A percentile compares a stretch with the other conserved stretches of the same genome.
Evolutionary conservation across 2,888 invertebrate species (phyloP).

Genomic region (Euzophera pinguis): DNA sequence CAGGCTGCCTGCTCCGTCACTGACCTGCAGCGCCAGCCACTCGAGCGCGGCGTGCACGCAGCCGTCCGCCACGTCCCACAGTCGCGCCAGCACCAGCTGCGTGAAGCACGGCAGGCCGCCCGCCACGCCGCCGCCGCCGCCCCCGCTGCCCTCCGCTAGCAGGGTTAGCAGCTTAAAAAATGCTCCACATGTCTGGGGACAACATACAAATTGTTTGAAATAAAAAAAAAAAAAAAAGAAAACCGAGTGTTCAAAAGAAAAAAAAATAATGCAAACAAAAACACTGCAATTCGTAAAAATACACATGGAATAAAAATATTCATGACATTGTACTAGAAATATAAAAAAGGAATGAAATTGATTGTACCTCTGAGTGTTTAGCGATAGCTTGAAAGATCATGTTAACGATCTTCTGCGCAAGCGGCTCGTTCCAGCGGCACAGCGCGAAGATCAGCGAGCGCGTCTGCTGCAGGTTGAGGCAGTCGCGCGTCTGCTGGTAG

Average conservation of each 20-base stretch:
- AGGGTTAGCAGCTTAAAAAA: slow-evolving; percentile 95
- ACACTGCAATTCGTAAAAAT: too few species aligned
- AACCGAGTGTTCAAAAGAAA: background rate
- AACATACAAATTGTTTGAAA: slow-evolving; percentile 8
- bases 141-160: slow-evolving; percentile 89
- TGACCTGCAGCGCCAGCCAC: slow-evolving; percentile 93
- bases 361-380: slow-evolving; percentile 91
- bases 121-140: slow-evolving; percentile 56
- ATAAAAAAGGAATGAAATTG: too few species aligned
- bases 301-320: too few species aligned
- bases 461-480: slow-evolving; percentile 94
- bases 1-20: too few species aligned
- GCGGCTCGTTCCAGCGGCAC: slow-evolving; percentile 93
- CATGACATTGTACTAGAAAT: too few species aligned
- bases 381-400: slow-evolving; percentile 95
- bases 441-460: slow-evolving; percentile 94
- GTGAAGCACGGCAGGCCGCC: slow-evolving; percentile 95
- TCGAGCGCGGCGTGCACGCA: slow-evolving; percentile 95
- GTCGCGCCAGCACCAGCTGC: slow-evolving; percentile 90
- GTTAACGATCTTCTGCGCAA: slow-evolving; percentile 92
- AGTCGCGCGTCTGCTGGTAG: slow-evolving; percentile 96
- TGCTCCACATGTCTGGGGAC: slow-evolving; percentile 87
- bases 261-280: too few species aligned
- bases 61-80: slow-evolving; percentile 94
- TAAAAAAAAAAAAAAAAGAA: background rate